These are phyloP conservation scores for Phaethornis superciliosus DNA, from an alignment of 2,113 vertebrate species.

Conservation along the genomic window DNA sequence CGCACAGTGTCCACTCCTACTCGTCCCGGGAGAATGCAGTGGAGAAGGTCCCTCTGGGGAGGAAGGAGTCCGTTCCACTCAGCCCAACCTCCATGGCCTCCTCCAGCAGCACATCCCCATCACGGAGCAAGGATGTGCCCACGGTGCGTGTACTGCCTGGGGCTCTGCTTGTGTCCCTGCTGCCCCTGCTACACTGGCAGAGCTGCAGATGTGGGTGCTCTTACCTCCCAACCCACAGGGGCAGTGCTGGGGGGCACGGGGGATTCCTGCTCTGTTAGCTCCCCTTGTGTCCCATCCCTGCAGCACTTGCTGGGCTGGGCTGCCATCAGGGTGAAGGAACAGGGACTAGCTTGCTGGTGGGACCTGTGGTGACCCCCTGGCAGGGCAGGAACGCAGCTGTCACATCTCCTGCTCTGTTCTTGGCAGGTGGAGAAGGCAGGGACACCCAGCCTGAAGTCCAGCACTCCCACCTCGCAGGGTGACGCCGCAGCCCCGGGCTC, in stretches of 20 bases:
- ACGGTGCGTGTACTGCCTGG: slow-evolving; percentile 30
- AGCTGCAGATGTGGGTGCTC: fast-evolving
- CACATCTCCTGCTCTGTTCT: neutral
- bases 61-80: slow-evolving; percentile 83
- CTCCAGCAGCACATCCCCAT: slow-evolving; percentile 85
- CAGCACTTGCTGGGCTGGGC: neutral
- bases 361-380: neutral
- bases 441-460: slow-evolving; percentile 88
- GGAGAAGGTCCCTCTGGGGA: slow-evolving; percentile 83
- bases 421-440: slow-evolving; percentile 89
- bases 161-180: neutral
- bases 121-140: slow-evolving; percentile 82
- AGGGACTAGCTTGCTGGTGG: fast-evolving
- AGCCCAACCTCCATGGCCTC: slow-evolving; percentile 90
- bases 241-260: neutral
- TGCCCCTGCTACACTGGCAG: fast-evolving
- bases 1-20: slow-evolving; percentile 89
- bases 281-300: fast-evolving
- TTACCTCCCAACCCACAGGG: neutral
- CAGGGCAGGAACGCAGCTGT: fast-evolving
- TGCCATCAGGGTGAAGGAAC: neutral
- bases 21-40: slow-evolving; percentile 89
- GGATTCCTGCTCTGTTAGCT: neutral
- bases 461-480: slow-evolving; percentile 84
- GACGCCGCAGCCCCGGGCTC: slow-evolving; percentile 79